Evolutionary conservation across 2,113 vertebrate species (phyloP).

Genomic region (Tupaia chinensis): DNA sequence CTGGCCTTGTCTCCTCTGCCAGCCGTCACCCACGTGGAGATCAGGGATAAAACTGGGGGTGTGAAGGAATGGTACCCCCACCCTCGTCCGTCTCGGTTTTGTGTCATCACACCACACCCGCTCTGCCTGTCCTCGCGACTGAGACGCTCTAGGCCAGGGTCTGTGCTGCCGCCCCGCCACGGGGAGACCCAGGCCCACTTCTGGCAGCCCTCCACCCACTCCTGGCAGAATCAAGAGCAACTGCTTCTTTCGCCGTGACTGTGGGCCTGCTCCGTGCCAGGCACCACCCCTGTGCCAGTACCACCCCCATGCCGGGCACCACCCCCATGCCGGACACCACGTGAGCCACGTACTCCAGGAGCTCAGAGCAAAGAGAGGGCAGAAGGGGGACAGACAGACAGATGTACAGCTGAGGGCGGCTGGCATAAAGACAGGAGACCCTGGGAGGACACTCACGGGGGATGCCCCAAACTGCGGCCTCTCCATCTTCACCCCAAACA

Average conservation of each 20-base stretch:
- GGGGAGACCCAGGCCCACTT: background rate
- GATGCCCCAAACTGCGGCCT: background rate
- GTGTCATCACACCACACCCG: background rate
- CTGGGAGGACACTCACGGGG: background rate
- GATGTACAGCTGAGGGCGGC: background rate
- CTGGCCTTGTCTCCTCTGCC: slow-evolving; percentile 33
- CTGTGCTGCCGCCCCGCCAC: background rate
- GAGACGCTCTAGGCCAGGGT: background rate
- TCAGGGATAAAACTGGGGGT: background rate
- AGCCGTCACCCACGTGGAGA: slow-evolving; percentile 26
- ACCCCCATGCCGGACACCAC: background rate
- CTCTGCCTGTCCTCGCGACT: background rate
- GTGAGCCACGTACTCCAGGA: background rate
- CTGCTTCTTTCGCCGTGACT: background rate
- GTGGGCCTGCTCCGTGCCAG: background rate
- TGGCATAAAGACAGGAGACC: background rate
- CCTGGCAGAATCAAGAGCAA: slow-evolving; percentile 15
- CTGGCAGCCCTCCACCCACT: background rate
- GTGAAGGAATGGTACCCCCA: background rate
- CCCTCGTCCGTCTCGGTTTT: background rate
- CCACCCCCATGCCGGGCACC: too few relatives aligned
- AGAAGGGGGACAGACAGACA: background rate
- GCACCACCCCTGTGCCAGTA: too few relatives aligned
- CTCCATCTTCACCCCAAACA: background rate
- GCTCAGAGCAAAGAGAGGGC: background rate